Percentiles rank a stretch among this genome's conserved stretches.
Conservation (phyloP, 2,888 invertebrate species). For the Brenthis hecate region DNA sequence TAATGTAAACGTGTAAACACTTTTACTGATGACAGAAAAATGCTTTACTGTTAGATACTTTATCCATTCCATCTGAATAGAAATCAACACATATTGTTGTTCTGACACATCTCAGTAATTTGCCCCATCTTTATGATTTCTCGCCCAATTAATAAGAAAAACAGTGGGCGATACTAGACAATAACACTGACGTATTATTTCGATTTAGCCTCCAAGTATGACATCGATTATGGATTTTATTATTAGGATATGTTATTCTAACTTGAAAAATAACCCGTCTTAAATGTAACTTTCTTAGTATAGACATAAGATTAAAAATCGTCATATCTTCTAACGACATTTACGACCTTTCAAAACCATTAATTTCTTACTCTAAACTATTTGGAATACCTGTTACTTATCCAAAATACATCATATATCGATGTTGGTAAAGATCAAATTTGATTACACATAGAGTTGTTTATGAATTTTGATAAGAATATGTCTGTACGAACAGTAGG, state of each 20-base stretch:
- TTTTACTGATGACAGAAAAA: too few relatives aligned
- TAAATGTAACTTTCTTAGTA: conserved; percentile 2
- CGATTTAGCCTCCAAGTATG: conserved; percentile 55
- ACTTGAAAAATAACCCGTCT: background rate
- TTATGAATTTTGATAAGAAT: conserved; percentile 8
- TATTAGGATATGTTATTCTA: conserved; percentile 9
- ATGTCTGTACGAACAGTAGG: conserved; percentile 46
- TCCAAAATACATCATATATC: background rate
- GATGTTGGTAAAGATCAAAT: background rate
- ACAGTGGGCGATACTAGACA: conserved; percentile 67
- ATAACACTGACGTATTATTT: conserved; percentile 69
- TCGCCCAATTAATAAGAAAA: conserved; percentile 77
- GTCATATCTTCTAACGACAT: background rate
- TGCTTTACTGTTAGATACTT: background rate
- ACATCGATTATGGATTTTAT: conserved; percentile 33
- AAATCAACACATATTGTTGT: conserved; percentile 27
- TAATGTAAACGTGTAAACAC: too few relatives aligned
- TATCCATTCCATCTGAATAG: conserved; percentile 3
- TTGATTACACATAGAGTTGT: background rate
- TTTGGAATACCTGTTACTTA: conserved; percentile 1
- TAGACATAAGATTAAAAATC: conserved; percentile 14
- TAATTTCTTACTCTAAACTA: conserved; percentile 11
- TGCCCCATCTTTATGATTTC: conserved; percentile 60
- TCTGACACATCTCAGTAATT: conserved; percentile 30
- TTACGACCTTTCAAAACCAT: conserved; percentile 6